These are phyloP conservation scores for Chrysoperla carnea DNA, from an alignment of 1,140 invertebrate species.

Conservation along the genomic window DNA sequence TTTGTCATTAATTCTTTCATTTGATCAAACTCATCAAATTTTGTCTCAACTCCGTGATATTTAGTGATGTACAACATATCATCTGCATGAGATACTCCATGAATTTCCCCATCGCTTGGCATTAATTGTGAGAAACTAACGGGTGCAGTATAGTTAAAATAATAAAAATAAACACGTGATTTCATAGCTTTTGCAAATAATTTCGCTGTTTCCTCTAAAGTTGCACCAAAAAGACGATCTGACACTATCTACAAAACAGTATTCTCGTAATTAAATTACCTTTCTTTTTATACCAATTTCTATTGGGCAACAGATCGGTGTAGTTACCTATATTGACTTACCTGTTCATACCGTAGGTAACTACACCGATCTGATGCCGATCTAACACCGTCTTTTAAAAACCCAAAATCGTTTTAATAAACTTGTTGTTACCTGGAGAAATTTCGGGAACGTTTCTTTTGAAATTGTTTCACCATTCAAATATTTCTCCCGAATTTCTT, in stretches of 20 bases:
- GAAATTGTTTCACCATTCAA: constrained; percentile 27
- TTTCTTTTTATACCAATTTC: no score
- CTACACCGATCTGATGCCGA: no score
- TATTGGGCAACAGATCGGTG: no score
- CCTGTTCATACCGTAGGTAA: no score
- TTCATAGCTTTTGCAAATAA: constrained; percentile 28
- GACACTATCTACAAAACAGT: constrained; percentile 27
- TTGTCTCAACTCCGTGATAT: constrained; percentile 11
- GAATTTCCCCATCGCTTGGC: constrained; percentile 26
- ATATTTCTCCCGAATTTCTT: constrained; percentile 34
- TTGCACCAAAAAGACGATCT: constrained; percentile 32
- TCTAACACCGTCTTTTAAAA: no score
- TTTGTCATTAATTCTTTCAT: constrained; percentile 32
- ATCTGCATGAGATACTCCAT: constrained; percentile 40
- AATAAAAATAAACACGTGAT: constrained; percentile 35
- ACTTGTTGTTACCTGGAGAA: not conserved
- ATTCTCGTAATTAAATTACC: no score
- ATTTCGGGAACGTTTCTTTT: constrained; percentile 19
- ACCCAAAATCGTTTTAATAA: no score
- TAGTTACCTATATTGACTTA: no score
- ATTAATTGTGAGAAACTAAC: constrained; percentile 28
- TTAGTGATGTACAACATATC: constrained; percentile 27
- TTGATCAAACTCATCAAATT: constrained; percentile 16
- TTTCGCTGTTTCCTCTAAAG: constrained; percentile 30
- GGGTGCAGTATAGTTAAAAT: constrained; percentile 29